Percentiles rank a stretch among this genome's conserved stretches.
Conservation (phyloP, 2,797 vertebrate species). For the Aselliscus stoliczkanus region DNA sequence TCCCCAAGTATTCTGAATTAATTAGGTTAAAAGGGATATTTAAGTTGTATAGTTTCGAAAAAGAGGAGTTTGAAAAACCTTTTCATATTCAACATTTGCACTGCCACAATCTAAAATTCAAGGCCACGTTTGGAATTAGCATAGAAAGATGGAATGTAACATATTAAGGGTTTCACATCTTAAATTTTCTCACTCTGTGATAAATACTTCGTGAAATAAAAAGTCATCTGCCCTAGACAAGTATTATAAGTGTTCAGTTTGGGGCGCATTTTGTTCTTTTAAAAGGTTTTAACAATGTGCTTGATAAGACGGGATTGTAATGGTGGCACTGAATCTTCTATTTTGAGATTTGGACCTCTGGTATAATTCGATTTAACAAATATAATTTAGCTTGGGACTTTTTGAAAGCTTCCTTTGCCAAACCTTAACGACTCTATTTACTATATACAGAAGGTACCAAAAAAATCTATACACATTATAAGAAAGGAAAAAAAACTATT, state of each 20-base stretch:
- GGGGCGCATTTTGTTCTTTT: neutral
- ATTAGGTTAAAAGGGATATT: neutral
- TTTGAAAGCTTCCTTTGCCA: too few relatives aligned
- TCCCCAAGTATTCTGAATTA: neutral
- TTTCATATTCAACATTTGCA: neutral
- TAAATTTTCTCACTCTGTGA: neutral
- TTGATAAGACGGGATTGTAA: too few relatives aligned
- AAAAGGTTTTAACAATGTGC: neutral
- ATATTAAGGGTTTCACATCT: neutral
- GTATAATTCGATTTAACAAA: too few relatives aligned
- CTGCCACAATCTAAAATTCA: neutral
- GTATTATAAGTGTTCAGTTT: neutral
- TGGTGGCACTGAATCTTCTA: too few relatives aligned
- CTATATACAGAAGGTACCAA: too few relatives aligned
- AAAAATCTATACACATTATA: too few relatives aligned
- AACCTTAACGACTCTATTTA: too few relatives aligned
- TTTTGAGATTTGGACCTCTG: too few relatives aligned
- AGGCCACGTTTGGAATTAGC: neutral
- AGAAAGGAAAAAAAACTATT: too few relatives aligned
- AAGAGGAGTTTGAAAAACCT: neutral
- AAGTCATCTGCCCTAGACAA: neutral
- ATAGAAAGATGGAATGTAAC: neutral
- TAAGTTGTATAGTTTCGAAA: neutral
- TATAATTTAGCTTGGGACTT: too few relatives aligned
- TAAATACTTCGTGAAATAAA: neutral